Evolutionary conservation across 2,113 vertebrate species (phyloP), one percentile per base, ranked within the genome.

Genomic region (Sinocyclocheilus maitianheensis): DNA sequence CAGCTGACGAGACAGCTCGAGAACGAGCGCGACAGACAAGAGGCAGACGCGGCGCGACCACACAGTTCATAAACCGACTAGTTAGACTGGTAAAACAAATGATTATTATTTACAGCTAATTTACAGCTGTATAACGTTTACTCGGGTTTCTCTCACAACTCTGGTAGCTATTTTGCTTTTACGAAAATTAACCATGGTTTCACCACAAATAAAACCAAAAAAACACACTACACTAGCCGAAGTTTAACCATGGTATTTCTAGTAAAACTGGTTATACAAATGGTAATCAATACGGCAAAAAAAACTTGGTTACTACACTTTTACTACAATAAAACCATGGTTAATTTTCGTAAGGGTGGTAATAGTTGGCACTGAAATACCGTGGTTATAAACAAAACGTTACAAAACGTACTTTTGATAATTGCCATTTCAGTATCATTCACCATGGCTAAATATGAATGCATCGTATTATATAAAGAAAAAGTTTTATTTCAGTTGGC

Each of bases 1-100:
- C 87, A 84, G 34, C 95, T 99, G 90, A 97, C 97, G 77, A 91
- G 90, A 71, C 93, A 94, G 60, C 94, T 98, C 81, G 90, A 94
- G 92, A 93, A 95, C 79, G 95, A 97, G 88, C 93, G 95, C 84
- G 90, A 91, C 4, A 92, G 89, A 86, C 90, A 13, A 2, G 90
- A 90, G 84, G 88, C 62, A 16, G 48, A 24, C 3, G 34, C 72
- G 4, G 4, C 72, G 43, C 3, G 26, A 9, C 90, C 94, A 63
- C 90, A 91, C 75, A 89, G 90, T 77, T 88, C 93, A 40, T 95
- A 87, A 85, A 85, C 0, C 16, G 11, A 83, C 13, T 2, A 51
- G 2, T 18, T 24, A 43, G 16, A 37, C n/a, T 34, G 81, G 77
- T 86, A 71, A 8, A 26, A 7, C 26, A 55, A 5, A 51, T 67